Base-by-base conservation (phyloP, 2,888 invertebrate genomes). In the Rotaria magnacalcarata region DNA sequence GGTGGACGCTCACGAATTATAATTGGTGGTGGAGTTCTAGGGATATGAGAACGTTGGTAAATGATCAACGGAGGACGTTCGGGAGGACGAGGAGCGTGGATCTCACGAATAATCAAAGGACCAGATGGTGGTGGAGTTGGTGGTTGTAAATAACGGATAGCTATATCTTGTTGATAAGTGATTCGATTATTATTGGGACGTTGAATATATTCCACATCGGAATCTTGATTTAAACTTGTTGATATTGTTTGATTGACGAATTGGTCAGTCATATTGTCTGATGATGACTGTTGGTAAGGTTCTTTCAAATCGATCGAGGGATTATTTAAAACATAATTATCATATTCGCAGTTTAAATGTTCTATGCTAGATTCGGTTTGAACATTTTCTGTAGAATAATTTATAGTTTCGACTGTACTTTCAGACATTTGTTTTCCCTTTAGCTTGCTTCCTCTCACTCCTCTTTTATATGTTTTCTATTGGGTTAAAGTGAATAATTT, bases 101-200 rank as follows among this genome's bases (percentile, higher is more conserved):
- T 34, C 50, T 86, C 60, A 34, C 74, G 84, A 6, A 86, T 54
- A 27, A 86, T 58, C 7, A 86, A 43, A 34, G 84, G 74, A 74
- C 84, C 86, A 67, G 84, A 58, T 21, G 84, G 60, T 7, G 86
- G 86, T 60, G 86, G 86, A 6, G 86, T 86, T 34, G 86, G 86
- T 27, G 86, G 86, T 27, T 67, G 60, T n/a, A 86, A 74, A 50
- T 86, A 86, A 11, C 86, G 34, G n/a, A 86, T 86, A 50, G 84
- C 84, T n/a, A 86, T 3, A 54, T 86, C 84, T 41, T 86, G 84
- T 67, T 6, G 6, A 67, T 67, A 67, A 19, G 19, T 67, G 19
- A 67, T 41, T 41, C 14, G 67, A 3, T 67, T 14, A 34, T 14
- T 67, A 67, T 67, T 67, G 16, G 14, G 16, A 34, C 27, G 67